phyloP scores from a whole-genome alignment of 2,888 invertebrate genomes.

The Hermaeophaga mercurialis region DNA sequence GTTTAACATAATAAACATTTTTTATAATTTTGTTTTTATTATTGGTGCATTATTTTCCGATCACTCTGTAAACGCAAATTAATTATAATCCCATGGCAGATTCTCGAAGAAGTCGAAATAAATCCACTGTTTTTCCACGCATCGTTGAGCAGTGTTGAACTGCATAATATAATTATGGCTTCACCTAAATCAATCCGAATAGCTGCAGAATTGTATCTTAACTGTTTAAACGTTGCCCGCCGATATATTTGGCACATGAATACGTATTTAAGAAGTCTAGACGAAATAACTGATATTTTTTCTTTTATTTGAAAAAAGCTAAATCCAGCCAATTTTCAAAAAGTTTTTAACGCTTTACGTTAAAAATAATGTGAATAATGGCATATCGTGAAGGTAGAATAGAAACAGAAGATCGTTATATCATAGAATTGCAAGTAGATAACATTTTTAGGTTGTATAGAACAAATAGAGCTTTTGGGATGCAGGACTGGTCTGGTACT shows the following conservation, averaged over 20 bases:
- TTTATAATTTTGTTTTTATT: no score
- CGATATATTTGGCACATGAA: conserved; percentile 7
- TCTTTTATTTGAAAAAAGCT: background rate
- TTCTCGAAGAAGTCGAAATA: background rate
- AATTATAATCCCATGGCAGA: background rate
- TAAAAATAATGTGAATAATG: no score
- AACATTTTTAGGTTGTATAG: no score
- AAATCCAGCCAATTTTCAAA: background rate
- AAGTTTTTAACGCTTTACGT: background rate
- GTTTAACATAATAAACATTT: no score
- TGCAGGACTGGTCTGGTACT: no score
- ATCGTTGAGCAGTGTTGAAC: conserved; percentile 5
- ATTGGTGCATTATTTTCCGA: no score
- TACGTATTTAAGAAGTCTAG: conserved; percentile 8
- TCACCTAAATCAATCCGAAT: conserved; percentile 10
- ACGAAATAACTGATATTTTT: background rate
- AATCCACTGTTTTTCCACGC: conserved; percentile 4
- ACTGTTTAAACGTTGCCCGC: background rate
- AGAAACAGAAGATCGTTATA: no score
- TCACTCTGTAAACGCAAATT: background rate
- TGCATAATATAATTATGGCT: conserved; percentile 12
- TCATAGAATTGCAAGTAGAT: no score
- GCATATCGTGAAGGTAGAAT: no score
- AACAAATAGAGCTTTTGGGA: no score
- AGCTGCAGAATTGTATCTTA: background rate